Conservation (phyloP, 2,888 invertebrate genomes). For the Limnephilus marmoratus region DNA sequence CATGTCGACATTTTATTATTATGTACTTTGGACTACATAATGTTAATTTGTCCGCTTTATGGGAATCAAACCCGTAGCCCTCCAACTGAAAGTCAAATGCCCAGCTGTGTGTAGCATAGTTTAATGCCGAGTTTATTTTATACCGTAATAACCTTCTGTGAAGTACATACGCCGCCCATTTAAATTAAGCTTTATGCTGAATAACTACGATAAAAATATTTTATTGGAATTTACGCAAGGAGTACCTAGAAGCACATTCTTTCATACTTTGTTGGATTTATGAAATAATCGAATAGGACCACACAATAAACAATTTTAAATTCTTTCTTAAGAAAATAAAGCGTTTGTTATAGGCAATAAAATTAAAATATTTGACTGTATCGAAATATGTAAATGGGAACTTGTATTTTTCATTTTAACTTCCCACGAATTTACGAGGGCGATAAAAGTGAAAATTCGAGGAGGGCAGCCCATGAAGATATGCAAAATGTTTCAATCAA, state of each 20-base stretch:
- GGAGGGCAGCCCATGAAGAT: constrained; percentile 30
- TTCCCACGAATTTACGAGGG: constrained; percentile 33
- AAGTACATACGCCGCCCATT: neutral
- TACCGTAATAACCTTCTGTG: neutral
- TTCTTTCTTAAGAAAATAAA: constrained; percentile 15
- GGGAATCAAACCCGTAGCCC: neutral
- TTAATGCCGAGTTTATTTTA: neutral
- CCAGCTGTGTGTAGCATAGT: neutral
- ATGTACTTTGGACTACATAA: neutral
- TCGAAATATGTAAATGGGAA: constrained; percentile 3
- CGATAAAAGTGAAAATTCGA: constrained; percentile 35
- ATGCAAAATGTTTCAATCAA: constrained; percentile 40
- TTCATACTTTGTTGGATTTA: neutral
- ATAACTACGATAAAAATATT: neutral
- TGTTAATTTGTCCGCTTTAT: neutral
- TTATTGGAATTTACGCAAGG: neutral
- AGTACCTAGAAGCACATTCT: neutral
- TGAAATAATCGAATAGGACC: neutral
- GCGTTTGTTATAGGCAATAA: neutral
- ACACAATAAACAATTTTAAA: neutral
- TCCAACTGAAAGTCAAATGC: neutral
- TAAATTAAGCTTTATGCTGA: neutral
- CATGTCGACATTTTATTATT: neutral
- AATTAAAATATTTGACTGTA: constrained; percentile 10
- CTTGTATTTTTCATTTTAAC: constrained; percentile 19